Evolutionary conservation across 2,797 vertebrate genomes (phyloP).

Genomic region (Arrhamphus sclerolepis): DNA sequence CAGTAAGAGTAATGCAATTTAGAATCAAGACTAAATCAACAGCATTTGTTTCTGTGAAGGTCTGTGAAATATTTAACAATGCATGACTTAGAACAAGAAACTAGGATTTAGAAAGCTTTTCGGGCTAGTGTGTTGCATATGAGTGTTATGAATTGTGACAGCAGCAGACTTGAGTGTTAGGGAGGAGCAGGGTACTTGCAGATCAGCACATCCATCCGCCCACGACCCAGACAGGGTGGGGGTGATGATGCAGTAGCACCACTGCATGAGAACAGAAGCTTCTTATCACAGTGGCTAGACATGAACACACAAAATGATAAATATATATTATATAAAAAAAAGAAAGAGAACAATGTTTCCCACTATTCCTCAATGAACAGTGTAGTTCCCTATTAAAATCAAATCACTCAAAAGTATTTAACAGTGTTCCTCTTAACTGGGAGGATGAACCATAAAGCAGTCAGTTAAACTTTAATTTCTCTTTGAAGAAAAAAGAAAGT

Average conservation of each 20-base stretch:
- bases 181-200: slow-evolving; percentile 27
- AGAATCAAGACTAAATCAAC: too few relatives aligned
- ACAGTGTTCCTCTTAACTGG: slow-evolving; percentile 4
- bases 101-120: neutral
- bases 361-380: slow-evolving; percentile 3
- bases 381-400: slow-evolving; percentile 7
- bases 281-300: slow-evolving; percentile 36
- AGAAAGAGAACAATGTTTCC: too few relatives aligned
- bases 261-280: slow-evolving; percentile 41
- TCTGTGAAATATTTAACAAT: too few relatives aligned
- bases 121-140: neutral
- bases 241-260: slow-evolving; percentile 39
- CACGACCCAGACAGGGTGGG: slow-evolving; percentile 58
- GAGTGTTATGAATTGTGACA: slow-evolving; percentile 25
- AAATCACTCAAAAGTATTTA: neutral
- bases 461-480: neutral
- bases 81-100: too few relatives aligned
- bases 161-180: slow-evolving; percentile 15
- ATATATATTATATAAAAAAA: too few relatives aligned
- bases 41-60: too few relatives aligned
- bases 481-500: neutral
- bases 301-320: too few relatives aligned
- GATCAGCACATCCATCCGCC: slow-evolving; percentile 54
- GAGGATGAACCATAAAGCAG: slow-evolving; percentile 3
- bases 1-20: too few relatives aligned